Conservation (phyloP, 2,888 invertebrate species). For the Cephus runcator region DNA sequence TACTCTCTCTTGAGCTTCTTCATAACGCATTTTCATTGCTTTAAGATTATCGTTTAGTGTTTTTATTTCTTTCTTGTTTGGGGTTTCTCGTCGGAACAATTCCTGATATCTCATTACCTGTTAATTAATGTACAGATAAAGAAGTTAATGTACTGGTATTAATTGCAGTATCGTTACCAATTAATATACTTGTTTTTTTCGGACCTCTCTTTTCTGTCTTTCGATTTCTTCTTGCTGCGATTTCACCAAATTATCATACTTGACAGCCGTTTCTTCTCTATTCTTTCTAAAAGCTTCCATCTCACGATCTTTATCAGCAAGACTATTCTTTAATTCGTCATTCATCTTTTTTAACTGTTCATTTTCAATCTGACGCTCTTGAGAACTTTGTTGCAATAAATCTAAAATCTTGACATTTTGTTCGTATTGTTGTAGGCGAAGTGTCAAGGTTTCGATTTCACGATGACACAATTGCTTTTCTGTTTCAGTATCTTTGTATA, state of each 20-base stretch:
- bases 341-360: constrained; percentile 35
- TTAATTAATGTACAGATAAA: constrained; percentile 1
- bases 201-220: constrained; percentile 41
- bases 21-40: constrained; percentile 25
- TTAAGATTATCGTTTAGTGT: constrained; percentile 24
- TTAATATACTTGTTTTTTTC: background rate
- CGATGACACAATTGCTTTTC: background rate
- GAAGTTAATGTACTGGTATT: background rate
- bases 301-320: constrained; percentile 44
- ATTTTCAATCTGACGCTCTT: constrained; percentile 37
- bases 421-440: constrained; percentile 12
- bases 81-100: constrained; percentile 33
- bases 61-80: constrained; percentile 31
- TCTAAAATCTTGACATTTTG: constrained; percentile 21
- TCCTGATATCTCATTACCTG: constrained; percentile 44
- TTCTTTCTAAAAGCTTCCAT: constrained; percentile 49
- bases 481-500: constrained; percentile 23
- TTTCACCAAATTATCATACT: constrained; percentile 49
- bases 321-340: constrained; percentile 32
- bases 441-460: background rate
- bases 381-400: constrained; percentile 29
- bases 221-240: constrained; percentile 45
- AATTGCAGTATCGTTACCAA: background rate
- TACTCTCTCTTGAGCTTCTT: constrained; percentile 19
- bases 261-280: constrained; percentile 43